These are phyloP conservation scores for Neelides sp. DNA, from an alignment of 1,140 invertebrate genomes.

Conservation along the genomic window DNA sequence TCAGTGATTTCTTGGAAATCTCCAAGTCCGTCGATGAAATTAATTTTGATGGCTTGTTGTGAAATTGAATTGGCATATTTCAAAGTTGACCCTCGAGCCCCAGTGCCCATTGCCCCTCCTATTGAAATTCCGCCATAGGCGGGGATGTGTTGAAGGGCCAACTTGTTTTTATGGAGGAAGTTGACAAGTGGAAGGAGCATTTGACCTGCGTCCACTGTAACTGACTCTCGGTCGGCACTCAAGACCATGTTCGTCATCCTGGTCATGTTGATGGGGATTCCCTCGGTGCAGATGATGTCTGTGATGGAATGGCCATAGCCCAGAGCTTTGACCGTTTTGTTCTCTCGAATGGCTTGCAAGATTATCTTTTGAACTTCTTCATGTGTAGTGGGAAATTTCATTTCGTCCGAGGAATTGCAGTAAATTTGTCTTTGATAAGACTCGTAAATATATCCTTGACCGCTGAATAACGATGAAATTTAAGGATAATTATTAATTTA, in stretches of 20 bases:
- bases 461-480: no score
- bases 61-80: conserved; percentile 9
- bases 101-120: conserved; percentile 14
- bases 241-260: no score
- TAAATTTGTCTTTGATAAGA: no score
- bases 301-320: background rate
- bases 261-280: background rate
- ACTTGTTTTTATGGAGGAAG: no score
- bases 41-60: conserved; percentile 1
- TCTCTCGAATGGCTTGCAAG: background rate
- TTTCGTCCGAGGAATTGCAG: background rate
- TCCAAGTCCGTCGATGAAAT: background rate
- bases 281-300: background rate
- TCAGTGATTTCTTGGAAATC: background rate
- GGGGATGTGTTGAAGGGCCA: no score
- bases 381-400: background rate
- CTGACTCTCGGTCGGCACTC: no score
- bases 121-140: conserved; percentile 14
- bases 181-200: no score
- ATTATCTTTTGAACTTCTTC: background rate
- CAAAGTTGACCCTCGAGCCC: conserved; percentile 16
- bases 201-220: no score
- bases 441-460: no score
- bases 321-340: conserved; percentile 1
- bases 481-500: no score